Percentiles rank a stretch among this genome's conserved stretches.
phyloP scores from a whole-genome alignment of 2,888 invertebrate genomes.

The Ischnura elegans region DNA sequence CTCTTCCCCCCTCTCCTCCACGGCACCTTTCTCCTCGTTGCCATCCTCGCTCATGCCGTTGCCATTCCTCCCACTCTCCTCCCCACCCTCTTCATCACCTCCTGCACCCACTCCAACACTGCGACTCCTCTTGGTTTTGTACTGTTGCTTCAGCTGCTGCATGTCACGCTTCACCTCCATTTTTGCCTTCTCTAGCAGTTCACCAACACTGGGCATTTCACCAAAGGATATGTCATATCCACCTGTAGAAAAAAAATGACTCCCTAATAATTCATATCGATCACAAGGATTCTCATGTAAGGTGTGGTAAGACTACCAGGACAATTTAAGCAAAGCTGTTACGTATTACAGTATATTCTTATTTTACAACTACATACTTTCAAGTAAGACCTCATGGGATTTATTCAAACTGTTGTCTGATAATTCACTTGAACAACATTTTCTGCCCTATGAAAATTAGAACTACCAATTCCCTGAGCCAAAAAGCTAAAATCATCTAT shows the following conservation, averaged over 20 bases:
- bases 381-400: too few relatives aligned
- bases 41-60: slow-evolving; percentile 76
- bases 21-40: slow-evolving; percentile 75
- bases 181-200: slow-evolving; percentile 87
- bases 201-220: slow-evolving; percentile 79
- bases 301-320: too few relatives aligned
- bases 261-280: too few relatives aligned
- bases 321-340: too few relatives aligned
- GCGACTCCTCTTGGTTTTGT: slow-evolving; percentile 76
- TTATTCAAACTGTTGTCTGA: too few relatives aligned
- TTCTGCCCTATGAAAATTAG: too few relatives aligned
- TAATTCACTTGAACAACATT: too few relatives aligned
- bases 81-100: slow-evolving; percentile 74
- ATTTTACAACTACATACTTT: too few relatives aligned
- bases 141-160: slow-evolving; percentile 78
- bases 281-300: too few relatives aligned
- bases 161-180: slow-evolving; percentile 87
- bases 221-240: slow-evolving; percentile 74
- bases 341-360: too few relatives aligned
- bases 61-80: slow-evolving; percentile 79
- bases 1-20: slow-evolving; percentile 81
- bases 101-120: slow-evolving; percentile 78
- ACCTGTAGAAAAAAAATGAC: slow-evolving; percentile 70
- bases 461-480: too few relatives aligned
- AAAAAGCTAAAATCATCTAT: too few relatives aligned